Evolutionary conservation across 2,113 vertebrate genomes (phyloP).

Genomic region (Pipa parva): DNA sequence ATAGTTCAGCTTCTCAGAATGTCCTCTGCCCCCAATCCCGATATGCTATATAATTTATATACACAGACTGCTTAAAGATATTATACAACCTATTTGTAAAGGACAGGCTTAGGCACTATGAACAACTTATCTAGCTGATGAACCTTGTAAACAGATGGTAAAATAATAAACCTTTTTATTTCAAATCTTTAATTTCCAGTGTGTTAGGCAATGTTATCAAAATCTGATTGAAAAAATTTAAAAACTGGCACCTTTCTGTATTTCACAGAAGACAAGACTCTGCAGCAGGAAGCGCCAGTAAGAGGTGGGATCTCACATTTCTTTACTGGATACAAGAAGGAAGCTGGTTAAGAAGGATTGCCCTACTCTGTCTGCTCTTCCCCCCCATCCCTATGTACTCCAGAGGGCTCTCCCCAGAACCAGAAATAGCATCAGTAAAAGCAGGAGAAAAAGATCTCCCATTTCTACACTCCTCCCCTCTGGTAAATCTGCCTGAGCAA

Average conservation of each 20-base stretch:
- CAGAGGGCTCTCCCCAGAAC: slow-evolving; percentile 32
- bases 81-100: too few relatives aligned
- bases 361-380: slow-evolving; percentile 32
- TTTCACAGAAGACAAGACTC: not conserved
- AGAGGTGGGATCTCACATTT: slow-evolving; percentile 21
- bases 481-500: not conserved
- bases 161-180: too few relatives aligned
- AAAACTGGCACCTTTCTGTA: not conserved
- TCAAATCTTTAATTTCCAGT: too few relatives aligned
- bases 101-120: too few relatives aligned
- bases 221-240: too few relatives aligned
- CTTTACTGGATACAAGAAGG: slow-evolving; percentile 9
- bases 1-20: too few relatives aligned
- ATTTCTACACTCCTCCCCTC: slow-evolving; percentile 6
- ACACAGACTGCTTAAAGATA: too few relatives aligned
- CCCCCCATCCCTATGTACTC: slow-evolving; percentile 19
- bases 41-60: too few relatives aligned
- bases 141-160: too few relatives aligned
- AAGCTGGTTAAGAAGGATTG: slow-evolving; percentile 35
- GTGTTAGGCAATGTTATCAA: too few relatives aligned
- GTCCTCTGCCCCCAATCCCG: too few relatives aligned
- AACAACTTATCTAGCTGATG: too few relatives aligned
- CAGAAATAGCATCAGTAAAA: slow-evolving; percentile 19
- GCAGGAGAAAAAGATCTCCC: not conserved
- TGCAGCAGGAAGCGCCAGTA: not conserved